Conservation (phyloP, 2,113 vertebrate species). For the Zootoca vivipara region DNA sequence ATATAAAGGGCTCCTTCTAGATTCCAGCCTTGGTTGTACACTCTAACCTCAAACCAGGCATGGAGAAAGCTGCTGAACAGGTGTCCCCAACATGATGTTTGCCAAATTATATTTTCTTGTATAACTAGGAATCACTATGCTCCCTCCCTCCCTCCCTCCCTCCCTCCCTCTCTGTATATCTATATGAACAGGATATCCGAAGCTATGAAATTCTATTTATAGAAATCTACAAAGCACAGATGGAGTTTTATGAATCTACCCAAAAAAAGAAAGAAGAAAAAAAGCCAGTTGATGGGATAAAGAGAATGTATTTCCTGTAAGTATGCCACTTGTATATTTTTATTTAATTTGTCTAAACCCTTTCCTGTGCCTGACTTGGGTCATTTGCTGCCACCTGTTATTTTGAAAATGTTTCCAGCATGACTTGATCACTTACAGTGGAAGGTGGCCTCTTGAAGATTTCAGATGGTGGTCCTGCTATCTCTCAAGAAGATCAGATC, state of each 20-base stretch:
- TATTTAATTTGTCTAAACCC: neutral
- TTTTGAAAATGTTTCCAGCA: neutral
- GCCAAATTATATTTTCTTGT: neutral
- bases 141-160: too few relatives aligned
- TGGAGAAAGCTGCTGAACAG: neutral
- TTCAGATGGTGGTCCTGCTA: neutral
- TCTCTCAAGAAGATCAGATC: neutral
- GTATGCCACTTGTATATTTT: neutral
- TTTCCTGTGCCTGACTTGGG: neutral
- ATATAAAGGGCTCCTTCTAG: neutral
- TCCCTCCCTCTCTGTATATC: too few relatives aligned
- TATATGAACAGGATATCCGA: neutral
- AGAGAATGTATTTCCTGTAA: neutral
- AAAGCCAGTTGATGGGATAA: neutral
- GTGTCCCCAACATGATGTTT: neutral
- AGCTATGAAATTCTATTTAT: slow-evolving; percentile 14
- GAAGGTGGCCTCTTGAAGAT: neutral
- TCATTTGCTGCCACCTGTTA: neutral
- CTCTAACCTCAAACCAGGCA: neutral
- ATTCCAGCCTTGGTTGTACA: neutral
- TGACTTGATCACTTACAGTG: neutral
- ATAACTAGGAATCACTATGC: neutral
- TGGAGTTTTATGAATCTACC: slow-evolving; percentile 5
- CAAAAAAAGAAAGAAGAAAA: neutral
- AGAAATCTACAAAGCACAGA: neutral